These are phyloP conservation scores for Micronycteris hirsuta DNA, from an alignment of 2,113 vertebrate species.

Conservation along the genomic window DNA sequence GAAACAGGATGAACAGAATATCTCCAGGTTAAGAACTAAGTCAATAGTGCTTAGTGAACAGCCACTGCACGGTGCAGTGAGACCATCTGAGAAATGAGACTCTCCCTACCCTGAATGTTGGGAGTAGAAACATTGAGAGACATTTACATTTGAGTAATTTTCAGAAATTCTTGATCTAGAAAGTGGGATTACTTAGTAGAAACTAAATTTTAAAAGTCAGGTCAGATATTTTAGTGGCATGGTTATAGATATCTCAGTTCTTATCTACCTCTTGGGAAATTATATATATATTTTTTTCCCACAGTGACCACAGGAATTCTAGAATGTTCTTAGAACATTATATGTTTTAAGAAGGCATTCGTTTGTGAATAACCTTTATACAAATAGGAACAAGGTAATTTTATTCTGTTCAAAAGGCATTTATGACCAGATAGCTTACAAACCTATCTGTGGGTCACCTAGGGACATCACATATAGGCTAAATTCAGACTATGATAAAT, in stretches of 20 bases:
- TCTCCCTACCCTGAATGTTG: neutral
- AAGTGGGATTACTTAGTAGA: neutral
- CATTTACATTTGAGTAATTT: neutral
- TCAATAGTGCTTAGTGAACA: neutral
- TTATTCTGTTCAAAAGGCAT: neutral
- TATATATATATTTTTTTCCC: neutral
- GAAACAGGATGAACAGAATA: neutral
- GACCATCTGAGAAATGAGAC: neutral
- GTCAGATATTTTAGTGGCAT: neutral
- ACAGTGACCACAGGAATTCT: neutral
- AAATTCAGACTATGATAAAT: neutral
- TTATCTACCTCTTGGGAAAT: neutral
- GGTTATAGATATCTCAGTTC: neutral
- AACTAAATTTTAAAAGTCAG: neutral
- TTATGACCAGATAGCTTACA: neutral
- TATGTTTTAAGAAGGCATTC: neutral
- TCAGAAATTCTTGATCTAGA: neutral
- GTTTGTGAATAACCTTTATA: neutral
- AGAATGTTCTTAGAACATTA: neutral
- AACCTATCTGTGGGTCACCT: neutral
- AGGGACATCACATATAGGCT: neutral
- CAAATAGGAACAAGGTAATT: neutral
- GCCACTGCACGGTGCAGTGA: neutral
- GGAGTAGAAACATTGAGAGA: neutral
- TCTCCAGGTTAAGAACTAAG: neutral